Base-by-base conservation (phyloP, 2,113 vertebrate genomes). In the Danionella cerebrum region DNA sequence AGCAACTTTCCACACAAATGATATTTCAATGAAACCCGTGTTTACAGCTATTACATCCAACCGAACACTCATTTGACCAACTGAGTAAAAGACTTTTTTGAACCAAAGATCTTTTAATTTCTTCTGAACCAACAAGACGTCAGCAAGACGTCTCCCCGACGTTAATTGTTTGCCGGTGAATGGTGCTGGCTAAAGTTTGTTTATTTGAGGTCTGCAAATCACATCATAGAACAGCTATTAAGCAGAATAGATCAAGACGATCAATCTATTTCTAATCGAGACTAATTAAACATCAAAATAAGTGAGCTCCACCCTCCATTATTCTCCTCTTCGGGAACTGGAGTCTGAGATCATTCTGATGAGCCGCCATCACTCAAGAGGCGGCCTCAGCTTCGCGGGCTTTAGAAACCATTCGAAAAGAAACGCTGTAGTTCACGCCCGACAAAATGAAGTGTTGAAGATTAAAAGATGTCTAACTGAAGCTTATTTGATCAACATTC, bases 351-450 rank as follows among this genome's bases (percentile, higher is more conserved):
- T 0, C 10, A 47, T 35, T 63, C 44, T 78, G 52, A 71, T 73
- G 51, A 45, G 35, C 67, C 42, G 18, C 38, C 73, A 69, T 78
- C 75, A 65, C 72, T 78, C 75, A 69, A 25, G 14, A 33, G 18
- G 22, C 29, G 35, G 36, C 21, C 35, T 25, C 24, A 47, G 50
- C 44, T 39, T 66, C 16, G 38, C 64, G 24, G 25, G 18, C 63
- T 50, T 73, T 71, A 31, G 67, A 18, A 18, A 38, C 36, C 27
- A n/a, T n/a, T n/a, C n/a, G n/a, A n/a, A n/a, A n/a, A n/a, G n/a
- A n/a, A n/a, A n/a, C n/a, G n/a, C 22, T 24, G 19, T 8, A 2
- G 42, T 51, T 47, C 21, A 70, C 67, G 55, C 71, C 64, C 44
- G 48, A 31, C 21, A 35, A n/a, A 53, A 35, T 21, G 7, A 48